phyloP scores from a whole-genome alignment of 2,888 invertebrate species.

The Agrotis segetum region DNA sequence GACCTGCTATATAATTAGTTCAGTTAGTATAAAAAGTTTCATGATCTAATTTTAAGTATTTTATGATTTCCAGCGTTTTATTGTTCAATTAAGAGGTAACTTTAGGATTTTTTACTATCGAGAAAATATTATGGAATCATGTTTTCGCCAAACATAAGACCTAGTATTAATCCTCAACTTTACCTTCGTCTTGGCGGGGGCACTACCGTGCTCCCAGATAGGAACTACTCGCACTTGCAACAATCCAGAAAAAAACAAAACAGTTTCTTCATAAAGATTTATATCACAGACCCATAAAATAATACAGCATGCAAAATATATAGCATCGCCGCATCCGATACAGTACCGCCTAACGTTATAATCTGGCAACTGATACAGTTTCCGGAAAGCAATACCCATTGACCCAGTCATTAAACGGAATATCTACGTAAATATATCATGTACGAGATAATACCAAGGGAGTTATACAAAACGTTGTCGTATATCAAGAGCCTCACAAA shows the following conservation, averaged over 20 bases:
- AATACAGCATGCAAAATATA: conserved; percentile 16
- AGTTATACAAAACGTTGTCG: conserved; percentile 30
- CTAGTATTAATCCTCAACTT: no score
- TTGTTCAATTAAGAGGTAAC: no score
- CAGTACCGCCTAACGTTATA: conserved; percentile 15
- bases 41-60: no score
- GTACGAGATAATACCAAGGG: conserved; percentile 28
- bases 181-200: no score
- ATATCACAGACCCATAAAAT: conserved; percentile 15
- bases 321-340: conserved; percentile 7
- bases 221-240: no score
- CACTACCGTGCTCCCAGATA: no score
- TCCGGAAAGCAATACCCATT: conserved; percentile 41
- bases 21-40: no score
- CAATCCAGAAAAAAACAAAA: background rate
- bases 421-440: conserved; percentile 44
- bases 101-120: no score
- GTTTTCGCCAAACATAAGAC: no score
- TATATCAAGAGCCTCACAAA: conserved; percentile 55
- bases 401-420: conserved; percentile 45
- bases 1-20: no score
- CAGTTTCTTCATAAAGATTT: conserved; percentile 4
- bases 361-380: conserved; percentile 45
- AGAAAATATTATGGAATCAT: no score
- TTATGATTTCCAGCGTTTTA: no score